These are phyloP conservation scores for Stichopus chloronotus DNA, from an alignment of 35 echinoderm and acorn worm species.

Conservation along the genomic window DNA sequence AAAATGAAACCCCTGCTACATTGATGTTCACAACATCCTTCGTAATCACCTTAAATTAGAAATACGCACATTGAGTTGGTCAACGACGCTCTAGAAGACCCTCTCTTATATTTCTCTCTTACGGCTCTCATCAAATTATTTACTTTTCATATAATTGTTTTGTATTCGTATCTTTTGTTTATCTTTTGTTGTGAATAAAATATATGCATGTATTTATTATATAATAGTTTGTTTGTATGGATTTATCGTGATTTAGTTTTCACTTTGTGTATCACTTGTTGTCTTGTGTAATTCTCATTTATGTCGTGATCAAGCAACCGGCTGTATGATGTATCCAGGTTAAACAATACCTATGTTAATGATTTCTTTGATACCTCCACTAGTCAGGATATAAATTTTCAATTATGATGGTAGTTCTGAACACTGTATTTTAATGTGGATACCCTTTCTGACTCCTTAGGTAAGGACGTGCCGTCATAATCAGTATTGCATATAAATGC, in stretches of 20 bases:
- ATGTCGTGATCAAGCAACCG: not conserved
- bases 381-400: not conserved
- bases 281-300: not conserved
- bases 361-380: not conserved
- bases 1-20: not conserved
- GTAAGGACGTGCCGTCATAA: not conserved
- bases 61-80: constrained; percentile 11
- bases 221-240: not conserved
- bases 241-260: not conserved
- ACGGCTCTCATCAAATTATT: too few species aligned
- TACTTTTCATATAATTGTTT: not conserved
- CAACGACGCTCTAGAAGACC: not conserved
- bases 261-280: not conserved
- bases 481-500: not conserved
- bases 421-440: not conserved
- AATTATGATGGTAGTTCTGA: not conserved
- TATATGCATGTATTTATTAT: not conserved
- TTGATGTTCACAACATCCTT: not conserved
- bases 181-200: not conserved
- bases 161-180: not conserved
- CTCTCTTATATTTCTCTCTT: too few species aligned
- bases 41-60: constrained; percentile 8
- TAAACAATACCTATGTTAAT: not conserved
- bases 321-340: not conserved
- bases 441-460: not conserved